Percentiles rank a stretch among this genome's conserved stretches.
phyloP scores from a whole-genome alignment of 2,113 vertebrate species.

The Albula goreensis region DNA sequence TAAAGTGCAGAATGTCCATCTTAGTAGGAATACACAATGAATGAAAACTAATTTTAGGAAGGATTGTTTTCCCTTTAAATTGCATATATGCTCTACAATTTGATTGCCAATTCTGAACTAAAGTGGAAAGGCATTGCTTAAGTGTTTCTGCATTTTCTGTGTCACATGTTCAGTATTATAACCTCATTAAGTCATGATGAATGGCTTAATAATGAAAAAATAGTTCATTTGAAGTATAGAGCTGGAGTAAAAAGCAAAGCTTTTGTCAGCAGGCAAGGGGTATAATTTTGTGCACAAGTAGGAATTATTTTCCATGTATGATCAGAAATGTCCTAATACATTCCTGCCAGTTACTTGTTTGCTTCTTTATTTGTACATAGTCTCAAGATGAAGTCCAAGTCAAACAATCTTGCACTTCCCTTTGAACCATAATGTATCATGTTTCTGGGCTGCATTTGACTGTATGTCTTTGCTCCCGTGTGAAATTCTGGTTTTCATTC shows the following conservation, averaged over 20 bases:
- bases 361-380: conserved; percentile 2
- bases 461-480: background rate
- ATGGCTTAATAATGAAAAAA: background rate
- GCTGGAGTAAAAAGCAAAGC: background rate
- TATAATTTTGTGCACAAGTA: background rate
- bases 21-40: no score
- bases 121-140: no score
- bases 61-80: no score
- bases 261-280: background rate
- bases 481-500: background rate
- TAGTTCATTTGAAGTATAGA: no score
- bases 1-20: no score
- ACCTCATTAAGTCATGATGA: no score
- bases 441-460: background rate
- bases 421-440: background rate
- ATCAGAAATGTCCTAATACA: conserved; percentile 29
- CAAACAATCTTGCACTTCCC: background rate
- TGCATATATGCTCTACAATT: no score
- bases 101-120: no score
- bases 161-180: no score
- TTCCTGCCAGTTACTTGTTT: conserved; percentile 17
- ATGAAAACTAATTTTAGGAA: no score
- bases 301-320: conserved; percentile 34
- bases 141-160: no score
- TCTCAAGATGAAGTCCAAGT: background rate